These are phyloP conservation scores for Elgaria multicarinata DNA, from an alignment of 2,113 vertebrate genomes.

Conservation along the genomic window DNA sequence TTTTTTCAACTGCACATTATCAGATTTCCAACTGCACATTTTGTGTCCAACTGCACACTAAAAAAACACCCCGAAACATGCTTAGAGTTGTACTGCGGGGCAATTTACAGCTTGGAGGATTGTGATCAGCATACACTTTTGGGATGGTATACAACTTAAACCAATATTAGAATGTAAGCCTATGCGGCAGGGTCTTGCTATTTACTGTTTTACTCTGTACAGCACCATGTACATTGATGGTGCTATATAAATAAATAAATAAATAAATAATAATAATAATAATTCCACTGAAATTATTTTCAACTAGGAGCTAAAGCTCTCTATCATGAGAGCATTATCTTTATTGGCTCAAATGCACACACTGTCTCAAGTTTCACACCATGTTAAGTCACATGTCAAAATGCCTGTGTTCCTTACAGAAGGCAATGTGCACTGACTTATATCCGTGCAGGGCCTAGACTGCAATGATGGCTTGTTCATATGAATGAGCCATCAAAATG, in stretches of 20 bases:
- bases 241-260: no score
- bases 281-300: background rate
- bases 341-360: background rate
- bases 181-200: no score
- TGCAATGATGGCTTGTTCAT: background rate
- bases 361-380: background rate
- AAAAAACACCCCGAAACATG: no score
- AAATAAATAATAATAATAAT: no score
- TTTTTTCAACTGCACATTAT: no score
- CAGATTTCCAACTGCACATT: no score
- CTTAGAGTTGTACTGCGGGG: background rate
- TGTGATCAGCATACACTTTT: background rate
- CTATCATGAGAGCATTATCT: background rate
- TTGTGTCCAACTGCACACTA: no score
- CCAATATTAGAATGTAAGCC: no score
- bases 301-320: background rate
- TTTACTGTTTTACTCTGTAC: no score
- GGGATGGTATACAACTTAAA: no score
- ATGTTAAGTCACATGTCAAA: background rate
- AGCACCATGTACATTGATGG: no score
- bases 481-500: background rate
- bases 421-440: background rate
- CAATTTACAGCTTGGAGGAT: background rate
- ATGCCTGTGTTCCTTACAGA: background rate
- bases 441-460: background rate